Base-by-base conservation (phyloP, 2,888 invertebrate species). In the Brachypalpus laphriformis region DNA sequence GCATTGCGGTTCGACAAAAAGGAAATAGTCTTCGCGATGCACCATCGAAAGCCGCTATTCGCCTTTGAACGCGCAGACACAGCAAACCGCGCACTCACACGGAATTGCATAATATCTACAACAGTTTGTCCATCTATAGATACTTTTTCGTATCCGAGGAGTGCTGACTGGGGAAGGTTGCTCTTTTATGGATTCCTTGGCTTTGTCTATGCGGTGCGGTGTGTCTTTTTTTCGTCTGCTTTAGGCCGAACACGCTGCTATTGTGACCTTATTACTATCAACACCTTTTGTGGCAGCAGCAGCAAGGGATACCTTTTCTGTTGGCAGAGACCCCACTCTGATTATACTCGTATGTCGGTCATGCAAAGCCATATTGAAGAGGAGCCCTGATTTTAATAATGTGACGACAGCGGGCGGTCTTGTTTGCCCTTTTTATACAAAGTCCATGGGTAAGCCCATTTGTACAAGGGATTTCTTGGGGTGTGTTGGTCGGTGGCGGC, bases 131-230 rank as follows among this genome's bases (percentile, higher is more conserved):
- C 54, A 72, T 72, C 49, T 66, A 42, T 61, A 11, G 28, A 47
- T 31, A n/a, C 28, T 25, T 16, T n/a, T 22, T 3, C 28, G n/a
- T 34, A 25, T 31, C 22, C 20, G 22, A 42, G 37, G 9, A n/a
- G 3, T 16, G 49, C 2, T 1, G 14, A n/a, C 20, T n/a, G 2
- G n/a, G 45, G 9, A 63, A 57, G 65, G 70, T 65, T 65, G 51
- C 51, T 77, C 75, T 72, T 77, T 82, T 82, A 72, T 82, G 82
- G 82, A 77, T 82, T 82, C 82, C 16, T 74, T 65, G 70, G 65
- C 51, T 82, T 76, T 51, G 76, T 49, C 45, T 49, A 57, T 71
- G 20, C 9, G 40, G 4, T 51, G 54, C 18, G 42, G 22, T 25
- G 8, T 6, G n/a, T 8, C 16, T 20, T 40, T 18, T n/a, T 16